phyloP scores from a whole-genome alignment of 2,888 invertebrate genomes.

The Chorisops tibialis region DNA sequence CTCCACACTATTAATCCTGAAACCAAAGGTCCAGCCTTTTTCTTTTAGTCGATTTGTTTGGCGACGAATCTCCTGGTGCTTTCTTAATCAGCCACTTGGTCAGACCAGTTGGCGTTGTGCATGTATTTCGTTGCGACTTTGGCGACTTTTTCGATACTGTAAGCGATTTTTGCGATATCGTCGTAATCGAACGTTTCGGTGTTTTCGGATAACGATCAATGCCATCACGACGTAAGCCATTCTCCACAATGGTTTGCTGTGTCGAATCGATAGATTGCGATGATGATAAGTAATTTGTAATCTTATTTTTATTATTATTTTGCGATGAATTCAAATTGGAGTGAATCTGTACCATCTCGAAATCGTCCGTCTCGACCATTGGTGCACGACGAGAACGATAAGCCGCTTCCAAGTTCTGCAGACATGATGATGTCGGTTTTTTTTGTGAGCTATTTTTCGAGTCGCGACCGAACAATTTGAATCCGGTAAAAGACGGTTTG shows the following conservation, averaged over 20 bases:
- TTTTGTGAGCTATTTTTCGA: slow-evolving; percentile 41
- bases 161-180: slow-evolving; percentile 12
- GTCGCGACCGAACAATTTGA: slow-evolving; percentile 47
- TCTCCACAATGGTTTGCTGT: not conserved
- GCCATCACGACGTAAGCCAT: slow-evolving; percentile 16
- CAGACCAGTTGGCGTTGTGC: slow-evolving; percentile 17
- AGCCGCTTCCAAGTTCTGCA: slow-evolving; percentile 46
- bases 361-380: slow-evolving; percentile 15
- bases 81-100: slow-evolving; percentile 29
- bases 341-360: slow-evolving; percentile 41
- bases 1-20: slow-evolving; percentile 15
- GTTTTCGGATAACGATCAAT: slow-evolving; percentile 40
- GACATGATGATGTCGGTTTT: slow-evolving; percentile 41
- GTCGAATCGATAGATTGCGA: slow-evolving; percentile 22
- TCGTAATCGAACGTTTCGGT: slow-evolving; percentile 41
- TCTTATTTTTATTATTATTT: slow-evolving; percentile 39
- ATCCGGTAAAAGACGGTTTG: slow-evolving; percentile 42
- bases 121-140: not conserved
- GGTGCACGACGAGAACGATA: slow-evolving; percentile 38
- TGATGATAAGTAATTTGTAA: slow-evolving; percentile 40
- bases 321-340: slow-evolving; percentile 42
- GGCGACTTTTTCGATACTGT: slow-evolving; percentile 22
- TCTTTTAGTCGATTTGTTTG: slow-evolving; percentile 15
- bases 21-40: slow-evolving; percentile 27
- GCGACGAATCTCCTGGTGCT: not conserved